Evolutionary conservation across 2,113 vertebrate genomes (phyloP).

Genomic region (Calidris pugnax): DNA sequence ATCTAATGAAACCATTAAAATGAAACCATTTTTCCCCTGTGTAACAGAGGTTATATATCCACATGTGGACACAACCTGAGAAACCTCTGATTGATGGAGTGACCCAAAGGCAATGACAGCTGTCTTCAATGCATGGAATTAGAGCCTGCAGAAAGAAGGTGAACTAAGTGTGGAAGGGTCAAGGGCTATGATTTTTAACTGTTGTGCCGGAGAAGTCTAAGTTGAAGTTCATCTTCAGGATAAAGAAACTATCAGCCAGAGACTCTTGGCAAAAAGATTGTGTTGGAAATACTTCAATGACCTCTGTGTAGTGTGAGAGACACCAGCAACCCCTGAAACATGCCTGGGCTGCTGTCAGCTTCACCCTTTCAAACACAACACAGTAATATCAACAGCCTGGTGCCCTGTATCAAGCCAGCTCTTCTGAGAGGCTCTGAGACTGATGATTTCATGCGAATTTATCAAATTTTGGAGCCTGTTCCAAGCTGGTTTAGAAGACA

Average conservation of each 20-base stretch:
- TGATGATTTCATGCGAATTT: conserved; percentile 47
- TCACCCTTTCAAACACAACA: neutral
- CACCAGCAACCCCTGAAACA: neutral
- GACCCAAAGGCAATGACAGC: neutral
- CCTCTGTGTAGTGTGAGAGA: neutral
- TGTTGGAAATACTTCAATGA: neutral
- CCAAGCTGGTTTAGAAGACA: neutral
- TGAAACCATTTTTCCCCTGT: neutral
- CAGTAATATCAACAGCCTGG: neutral
- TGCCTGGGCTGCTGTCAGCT: neutral
- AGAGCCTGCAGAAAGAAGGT: neutral
- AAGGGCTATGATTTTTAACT: neutral
- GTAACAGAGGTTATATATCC: neutral
- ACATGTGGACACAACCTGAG: neutral
- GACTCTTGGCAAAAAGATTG: neutral
- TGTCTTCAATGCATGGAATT: neutral
- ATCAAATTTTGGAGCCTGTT: conserved; percentile 28
- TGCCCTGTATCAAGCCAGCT: neutral
- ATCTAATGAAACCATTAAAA: neutral
- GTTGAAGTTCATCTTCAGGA: neutral
- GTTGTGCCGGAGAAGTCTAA: neutral
- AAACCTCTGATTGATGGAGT: neutral
- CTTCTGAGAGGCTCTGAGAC: neutral
- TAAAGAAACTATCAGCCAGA: neutral
- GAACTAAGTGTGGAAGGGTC: neutral